Conservation (phyloP, 2,113 vertebrate species). For the Aythya baeri region DNA sequence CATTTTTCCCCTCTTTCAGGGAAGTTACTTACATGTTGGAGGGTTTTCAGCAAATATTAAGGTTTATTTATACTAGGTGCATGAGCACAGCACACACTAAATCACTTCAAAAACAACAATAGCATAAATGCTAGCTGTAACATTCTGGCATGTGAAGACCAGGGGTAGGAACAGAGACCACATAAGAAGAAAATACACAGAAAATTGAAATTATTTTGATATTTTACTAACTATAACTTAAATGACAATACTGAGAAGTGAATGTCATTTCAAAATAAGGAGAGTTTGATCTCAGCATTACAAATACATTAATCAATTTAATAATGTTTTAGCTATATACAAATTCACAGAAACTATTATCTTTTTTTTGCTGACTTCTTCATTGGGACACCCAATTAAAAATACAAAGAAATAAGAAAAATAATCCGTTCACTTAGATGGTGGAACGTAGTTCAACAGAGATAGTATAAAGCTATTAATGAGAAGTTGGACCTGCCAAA, state of each 20-base stretch:
- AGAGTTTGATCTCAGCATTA: neutral
- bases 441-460: neutral
- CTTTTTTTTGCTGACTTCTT: neutral
- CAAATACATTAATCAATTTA: neutral
- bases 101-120: neutral
- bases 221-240: neutral
- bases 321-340: neutral
- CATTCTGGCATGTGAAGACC: accelerated
- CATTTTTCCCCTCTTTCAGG: neutral
- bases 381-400: neutral
- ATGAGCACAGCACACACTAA: neutral
- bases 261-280: neutral
- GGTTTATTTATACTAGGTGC: neutral
- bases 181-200: neutral
- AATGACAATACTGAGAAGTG: neutral
- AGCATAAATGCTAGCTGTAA: neutral
- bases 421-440: neutral
- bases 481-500: neutral
- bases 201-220: neutral
- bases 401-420: neutral
- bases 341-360: neutral
- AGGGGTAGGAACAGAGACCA: neutral
- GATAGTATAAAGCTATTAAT: neutral
- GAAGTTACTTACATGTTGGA: neutral
- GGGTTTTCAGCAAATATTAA: neutral